Conservation (phyloP, 2,888 invertebrate species). For the Amiota minor region DNA sequence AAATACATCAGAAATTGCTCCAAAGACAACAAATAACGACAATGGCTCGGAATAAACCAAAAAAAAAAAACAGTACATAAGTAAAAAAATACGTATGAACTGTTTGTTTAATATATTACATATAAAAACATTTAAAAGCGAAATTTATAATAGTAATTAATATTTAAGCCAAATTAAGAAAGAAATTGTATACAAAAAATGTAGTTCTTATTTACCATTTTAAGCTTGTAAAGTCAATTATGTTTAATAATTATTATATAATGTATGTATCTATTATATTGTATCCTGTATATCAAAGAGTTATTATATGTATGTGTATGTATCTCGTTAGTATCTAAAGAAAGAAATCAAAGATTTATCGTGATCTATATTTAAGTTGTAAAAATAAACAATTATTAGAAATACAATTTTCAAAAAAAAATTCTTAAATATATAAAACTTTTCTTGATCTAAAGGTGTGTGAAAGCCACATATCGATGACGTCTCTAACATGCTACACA, state of each 20-base stretch:
- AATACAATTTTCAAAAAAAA: slow-evolving; percentile 24
- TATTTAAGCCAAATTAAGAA: too few relatives aligned
- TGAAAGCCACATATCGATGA: not conserved
- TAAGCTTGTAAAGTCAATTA: slow-evolving; percentile 31
- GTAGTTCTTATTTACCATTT: not conserved
- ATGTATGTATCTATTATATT: not conserved
- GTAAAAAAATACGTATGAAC: not conserved
- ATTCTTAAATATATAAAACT: slow-evolving; percentile 34
- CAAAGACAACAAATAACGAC: slow-evolving; percentile 44
- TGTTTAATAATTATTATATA: slow-evolving; percentile 10
- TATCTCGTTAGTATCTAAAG: slow-evolving; percentile 57
- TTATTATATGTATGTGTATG: not conserved
- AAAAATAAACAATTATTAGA: slow-evolving; percentile 29
- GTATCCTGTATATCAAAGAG: not conserved
- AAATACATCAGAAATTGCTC: slow-evolving; percentile 40
- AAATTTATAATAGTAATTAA: too few relatives aligned
- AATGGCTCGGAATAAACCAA: slow-evolving; percentile 43
- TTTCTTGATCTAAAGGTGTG: not conserved
- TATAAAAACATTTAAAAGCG: too few relatives aligned
- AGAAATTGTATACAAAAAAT: too few relatives aligned
- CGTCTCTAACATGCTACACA: not conserved
- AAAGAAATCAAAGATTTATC: slow-evolving; percentile 56
- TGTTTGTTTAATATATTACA: too few relatives aligned
- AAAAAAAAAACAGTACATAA: not conserved
- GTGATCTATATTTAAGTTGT: slow-evolving; percentile 59